phyloP scores from a whole-genome alignment of 2,113 vertebrate species.

The Osmerus eperlanus region DNA sequence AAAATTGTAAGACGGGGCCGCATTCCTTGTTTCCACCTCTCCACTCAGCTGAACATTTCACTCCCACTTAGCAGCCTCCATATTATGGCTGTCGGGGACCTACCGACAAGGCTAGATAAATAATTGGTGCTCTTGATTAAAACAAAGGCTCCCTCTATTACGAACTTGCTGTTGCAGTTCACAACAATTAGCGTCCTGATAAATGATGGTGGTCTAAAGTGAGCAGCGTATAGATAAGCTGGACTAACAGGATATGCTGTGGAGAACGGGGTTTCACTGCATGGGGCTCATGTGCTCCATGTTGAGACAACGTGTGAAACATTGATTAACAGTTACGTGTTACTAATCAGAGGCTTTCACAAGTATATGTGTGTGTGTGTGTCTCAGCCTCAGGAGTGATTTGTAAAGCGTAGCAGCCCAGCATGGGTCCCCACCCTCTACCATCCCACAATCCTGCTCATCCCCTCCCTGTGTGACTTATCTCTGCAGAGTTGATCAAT shows the following conservation, averaged over 20 bases:
- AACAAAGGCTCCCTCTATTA: constrained; percentile 2
- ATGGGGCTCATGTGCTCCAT: constrained; percentile 17
- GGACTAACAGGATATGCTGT: too few species aligned
- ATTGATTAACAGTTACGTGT: constrained; percentile 32
- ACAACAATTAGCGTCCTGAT: constrained; percentile 32
- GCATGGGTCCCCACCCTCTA: constrained; percentile 40
- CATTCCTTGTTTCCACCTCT: not conserved
- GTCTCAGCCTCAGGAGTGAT: constrained; percentile 36
- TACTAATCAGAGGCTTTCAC: too few species aligned
- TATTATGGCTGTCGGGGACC: not conserved
- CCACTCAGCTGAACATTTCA: constrained; percentile 3
- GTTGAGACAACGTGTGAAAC: constrained; percentile 41
- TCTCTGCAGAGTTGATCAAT: constrained; percentile 67
- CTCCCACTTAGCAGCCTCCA: not conserved
- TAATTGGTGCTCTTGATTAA: constrained; percentile 14
- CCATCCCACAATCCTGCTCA: too few species aligned
- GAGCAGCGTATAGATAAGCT: constrained; percentile 5
- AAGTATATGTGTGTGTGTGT: constrained; percentile 5
- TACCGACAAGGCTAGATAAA: not conserved
- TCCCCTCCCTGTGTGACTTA: constrained; percentile 51
- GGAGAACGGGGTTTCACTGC: not conserved
- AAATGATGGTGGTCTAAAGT: constrained; percentile 25
- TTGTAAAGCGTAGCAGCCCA: constrained; percentile 38
- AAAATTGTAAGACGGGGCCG: not conserved
- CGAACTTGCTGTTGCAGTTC: constrained; percentile 21